Conservation (phyloP, 2,113 vertebrate genomes). For the Catagonus wagneri region DNA sequence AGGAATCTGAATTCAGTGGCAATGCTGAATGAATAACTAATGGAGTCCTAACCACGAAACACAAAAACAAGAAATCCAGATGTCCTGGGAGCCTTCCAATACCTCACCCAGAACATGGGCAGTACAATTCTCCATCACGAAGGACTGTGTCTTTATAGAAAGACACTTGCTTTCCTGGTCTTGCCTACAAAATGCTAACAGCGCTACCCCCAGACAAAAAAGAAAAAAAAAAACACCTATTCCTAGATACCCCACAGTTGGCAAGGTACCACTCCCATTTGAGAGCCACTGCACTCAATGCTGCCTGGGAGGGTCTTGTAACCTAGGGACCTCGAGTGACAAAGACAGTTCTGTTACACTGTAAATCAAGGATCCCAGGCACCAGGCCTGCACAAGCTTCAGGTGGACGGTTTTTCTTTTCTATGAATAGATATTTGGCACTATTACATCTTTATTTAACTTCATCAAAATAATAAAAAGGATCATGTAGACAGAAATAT, state of each 20-base stretch:
- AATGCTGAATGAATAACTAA: conserved; percentile 8
- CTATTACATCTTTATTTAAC: conserved; percentile 26
- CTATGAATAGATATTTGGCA: background rate
- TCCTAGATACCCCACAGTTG: background rate
- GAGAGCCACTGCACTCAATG: background rate
- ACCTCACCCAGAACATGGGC: background rate
- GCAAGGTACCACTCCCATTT: background rate
- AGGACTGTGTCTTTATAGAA: background rate
- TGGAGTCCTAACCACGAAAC: background rate
- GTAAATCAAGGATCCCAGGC: background rate
- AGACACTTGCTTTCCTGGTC: background rate
- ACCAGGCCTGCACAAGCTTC: accelerated
- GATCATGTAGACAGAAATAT: background rate
- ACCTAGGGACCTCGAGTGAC: background rate
- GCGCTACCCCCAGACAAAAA: too few species aligned
- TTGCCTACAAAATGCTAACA: background rate
- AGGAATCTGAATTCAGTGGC: background rate
- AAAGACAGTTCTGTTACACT: background rate
- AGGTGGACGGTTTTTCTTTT: background rate
- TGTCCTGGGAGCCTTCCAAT: background rate
- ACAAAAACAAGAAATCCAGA: background rate
- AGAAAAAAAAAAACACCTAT: background rate
- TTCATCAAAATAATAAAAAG: conserved; percentile 23
- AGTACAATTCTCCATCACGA: background rate
- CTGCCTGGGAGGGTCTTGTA: background rate